A percentile compares a stretch with the other conserved stretches of the same genome.
Conservation (phyloP, 23 tunicate genomes). For the Pegea sp. region DNA sequence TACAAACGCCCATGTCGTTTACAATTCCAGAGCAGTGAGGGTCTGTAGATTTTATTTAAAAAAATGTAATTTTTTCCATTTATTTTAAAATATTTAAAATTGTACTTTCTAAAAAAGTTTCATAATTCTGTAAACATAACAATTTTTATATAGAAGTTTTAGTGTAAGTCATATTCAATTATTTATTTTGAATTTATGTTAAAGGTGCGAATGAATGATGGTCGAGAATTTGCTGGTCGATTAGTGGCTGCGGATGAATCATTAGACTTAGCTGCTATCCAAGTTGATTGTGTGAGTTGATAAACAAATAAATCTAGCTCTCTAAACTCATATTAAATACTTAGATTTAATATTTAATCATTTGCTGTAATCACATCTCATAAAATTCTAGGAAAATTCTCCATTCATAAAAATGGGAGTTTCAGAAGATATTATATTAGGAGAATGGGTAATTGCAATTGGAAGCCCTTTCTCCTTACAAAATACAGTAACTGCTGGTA, state of each 20-base stretch:
- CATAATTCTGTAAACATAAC: too few relatives aligned
- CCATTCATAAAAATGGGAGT: conserved; percentile 45
- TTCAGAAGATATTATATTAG: conserved; percentile 32
- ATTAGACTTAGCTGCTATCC: conserved; percentile 71
- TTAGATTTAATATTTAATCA: too few relatives aligned
- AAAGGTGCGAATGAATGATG: conserved; percentile 70
- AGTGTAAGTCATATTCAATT: too few relatives aligned
- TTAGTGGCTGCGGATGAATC: conserved; percentile 72
- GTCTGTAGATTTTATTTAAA: not conserved
- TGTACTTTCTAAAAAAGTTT: too few relatives aligned
- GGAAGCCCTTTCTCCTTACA: conserved; percentile 78
- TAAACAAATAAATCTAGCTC: not conserved
- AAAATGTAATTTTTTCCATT: too few relatives aligned
- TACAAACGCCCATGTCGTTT: conserved; percentile 1
- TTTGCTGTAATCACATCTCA: too few relatives aligned
- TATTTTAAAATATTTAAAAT: too few relatives aligned
- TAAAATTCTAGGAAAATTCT: too few relatives aligned
- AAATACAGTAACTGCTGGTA: conserved; percentile 84
- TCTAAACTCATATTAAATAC: too few relatives aligned
- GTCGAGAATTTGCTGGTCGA: conserved; percentile 42
- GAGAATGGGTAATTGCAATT: conserved; percentile 90
- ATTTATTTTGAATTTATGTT: too few relatives aligned
- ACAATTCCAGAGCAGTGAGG: not conserved
- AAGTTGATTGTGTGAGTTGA: conserved; percentile 43
- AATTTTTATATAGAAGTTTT: too few relatives aligned